Conservation (phyloP, 2,113 vertebrate genomes). For the Thamnaconus septentrionalis region DNA sequence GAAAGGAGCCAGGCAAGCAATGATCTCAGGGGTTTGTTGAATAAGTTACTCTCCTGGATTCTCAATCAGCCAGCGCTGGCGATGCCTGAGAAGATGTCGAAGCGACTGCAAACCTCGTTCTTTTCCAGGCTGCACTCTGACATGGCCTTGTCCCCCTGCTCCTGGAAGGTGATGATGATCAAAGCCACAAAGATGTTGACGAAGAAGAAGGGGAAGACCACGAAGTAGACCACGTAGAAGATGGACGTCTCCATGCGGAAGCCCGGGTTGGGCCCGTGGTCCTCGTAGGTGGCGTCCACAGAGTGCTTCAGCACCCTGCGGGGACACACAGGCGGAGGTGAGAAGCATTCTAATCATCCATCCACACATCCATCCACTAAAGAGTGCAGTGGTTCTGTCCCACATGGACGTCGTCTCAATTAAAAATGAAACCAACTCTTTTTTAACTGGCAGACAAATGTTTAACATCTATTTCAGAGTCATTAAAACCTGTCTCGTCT, state of each 20-base stretch:
- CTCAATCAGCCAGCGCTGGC: too few relatives aligned
- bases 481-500: background rate
- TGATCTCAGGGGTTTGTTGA: too few relatives aligned
- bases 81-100: too few relatives aligned
- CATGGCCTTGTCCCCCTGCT: constrained; percentile 99
- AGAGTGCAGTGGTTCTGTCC: too few relatives aligned
- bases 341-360: too few relatives aligned
- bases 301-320: constrained; percentile 96
- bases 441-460: background rate
- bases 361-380: background rate
- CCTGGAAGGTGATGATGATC: constrained; percentile 99
- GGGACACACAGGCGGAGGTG: background rate
- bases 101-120: constrained; percentile 84
- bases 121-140: constrained; percentile 98
- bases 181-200: constrained; percentile 99
- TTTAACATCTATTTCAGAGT: background rate
- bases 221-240: constrained; percentile 99
- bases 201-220: constrained; percentile 99
- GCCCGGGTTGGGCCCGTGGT: constrained; percentile 95
- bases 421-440: background rate
- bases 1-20: too few relatives aligned
- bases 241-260: constrained; percentile 98
- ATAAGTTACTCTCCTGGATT: too few relatives aligned
- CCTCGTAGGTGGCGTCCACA: constrained; percentile 94
- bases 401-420: too few relatives aligned